phyloP scores from a whole-genome alignment of 2,797 vertebrate genomes.

The Oreortyx pictus region DNA sequence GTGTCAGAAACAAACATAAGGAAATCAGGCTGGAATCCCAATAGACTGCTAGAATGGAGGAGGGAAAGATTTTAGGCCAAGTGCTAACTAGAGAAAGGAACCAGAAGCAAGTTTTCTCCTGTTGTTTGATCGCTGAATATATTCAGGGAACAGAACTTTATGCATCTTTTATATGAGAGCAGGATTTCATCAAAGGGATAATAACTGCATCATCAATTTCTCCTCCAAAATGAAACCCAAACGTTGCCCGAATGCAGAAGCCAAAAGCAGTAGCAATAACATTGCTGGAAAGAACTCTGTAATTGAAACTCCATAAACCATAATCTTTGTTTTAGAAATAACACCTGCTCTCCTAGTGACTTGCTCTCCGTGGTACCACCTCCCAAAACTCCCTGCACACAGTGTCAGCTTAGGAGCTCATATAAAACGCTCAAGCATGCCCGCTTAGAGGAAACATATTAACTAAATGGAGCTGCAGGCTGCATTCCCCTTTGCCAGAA shows the following conservation, averaged over 20 bases:
- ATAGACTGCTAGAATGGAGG: neutral
- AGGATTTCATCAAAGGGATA: conserved; percentile 51
- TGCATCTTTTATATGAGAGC: neutral
- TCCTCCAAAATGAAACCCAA: conserved; percentile 57
- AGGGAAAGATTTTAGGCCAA: neutral
- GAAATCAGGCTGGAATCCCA: neutral
- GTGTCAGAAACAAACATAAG: neutral
- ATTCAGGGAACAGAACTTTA: conserved; percentile 37
- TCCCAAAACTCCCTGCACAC: conserved; percentile 30
- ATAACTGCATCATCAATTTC: conserved; percentile 62
- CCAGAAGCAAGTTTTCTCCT: neutral
- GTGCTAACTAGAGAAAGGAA: conserved; percentile 29
- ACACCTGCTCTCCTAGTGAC: conserved; percentile 62
- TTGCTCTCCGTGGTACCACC: neutral
- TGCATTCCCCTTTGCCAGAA: conserved; percentile 33
- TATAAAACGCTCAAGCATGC: conserved; percentile 36
- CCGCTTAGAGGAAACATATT: conserved; percentile 20
- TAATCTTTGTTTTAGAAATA: conserved; percentile 69
- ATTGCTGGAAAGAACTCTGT: conserved; percentile 22
- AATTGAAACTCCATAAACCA: conserved; percentile 52
- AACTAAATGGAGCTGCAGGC: conserved; percentile 49
- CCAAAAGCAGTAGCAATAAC: conserved; percentile 37
- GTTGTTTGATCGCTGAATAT: neutral
- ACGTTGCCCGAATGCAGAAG: conserved; percentile 32
- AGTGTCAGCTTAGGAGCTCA: conserved; percentile 13